Conservation (phyloP, 2,113 vertebrate species). For the Podilymbus podiceps region DNA sequence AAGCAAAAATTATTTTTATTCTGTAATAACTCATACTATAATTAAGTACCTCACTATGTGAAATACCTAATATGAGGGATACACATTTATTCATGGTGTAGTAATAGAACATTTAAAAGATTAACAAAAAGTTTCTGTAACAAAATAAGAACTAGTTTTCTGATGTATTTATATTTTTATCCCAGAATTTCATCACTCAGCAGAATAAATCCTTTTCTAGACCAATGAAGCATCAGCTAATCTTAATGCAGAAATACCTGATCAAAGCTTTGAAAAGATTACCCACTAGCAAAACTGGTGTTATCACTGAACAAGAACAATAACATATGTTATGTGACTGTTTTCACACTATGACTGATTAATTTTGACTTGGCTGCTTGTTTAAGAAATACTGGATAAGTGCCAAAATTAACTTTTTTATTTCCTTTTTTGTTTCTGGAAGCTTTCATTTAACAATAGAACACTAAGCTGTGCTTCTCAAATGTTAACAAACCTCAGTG, state of each 20-base stretch:
- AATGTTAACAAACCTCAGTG: background rate
- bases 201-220: background rate
- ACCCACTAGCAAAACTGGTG: background rate
- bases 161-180: background rate
- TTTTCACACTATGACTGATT: background rate
- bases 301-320: background rate
- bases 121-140: background rate
- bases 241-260: background rate
- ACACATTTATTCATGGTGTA: background rate
- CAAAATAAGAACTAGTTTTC: background rate
- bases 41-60: background rate
- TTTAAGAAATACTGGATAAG: background rate
- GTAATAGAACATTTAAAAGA: background rate
- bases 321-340: background rate
- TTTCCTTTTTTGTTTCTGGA: background rate
- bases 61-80: background rate
- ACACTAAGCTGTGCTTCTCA: background rate
- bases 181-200: background rate
- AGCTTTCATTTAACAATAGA: slow-evolving; percentile 36
- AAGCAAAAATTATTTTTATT: background rate
- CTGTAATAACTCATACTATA: background rate
- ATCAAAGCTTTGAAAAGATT: background rate
- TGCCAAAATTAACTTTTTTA: background rate
- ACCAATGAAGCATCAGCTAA: background rate
- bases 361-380: slow-evolving; percentile 2